phyloP scores from a whole-genome alignment of 2,888 invertebrate species.

The Cataglyphis albicans region DNA sequence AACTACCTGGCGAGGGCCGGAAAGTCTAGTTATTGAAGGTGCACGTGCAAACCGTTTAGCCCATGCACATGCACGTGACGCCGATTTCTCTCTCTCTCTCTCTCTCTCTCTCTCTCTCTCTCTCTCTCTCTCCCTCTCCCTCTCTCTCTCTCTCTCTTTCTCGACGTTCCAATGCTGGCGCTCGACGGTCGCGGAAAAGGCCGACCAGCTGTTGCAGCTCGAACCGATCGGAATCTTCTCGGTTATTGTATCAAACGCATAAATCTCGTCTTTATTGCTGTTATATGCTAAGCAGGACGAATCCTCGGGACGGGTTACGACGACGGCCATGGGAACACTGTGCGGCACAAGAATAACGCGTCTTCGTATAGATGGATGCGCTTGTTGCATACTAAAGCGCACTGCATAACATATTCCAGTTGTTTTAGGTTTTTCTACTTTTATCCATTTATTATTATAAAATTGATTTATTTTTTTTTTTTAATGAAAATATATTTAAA shows the following conservation, averaged over 20 bases:
- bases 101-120: no score
- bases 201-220: conserved; percentile 63
- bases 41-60: conserved; percentile 61
- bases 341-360: conserved; percentile 65
- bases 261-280: conserved; percentile 80
- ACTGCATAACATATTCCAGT: conserved; percentile 17
- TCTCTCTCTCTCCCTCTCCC: no score
- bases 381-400: conserved; percentile 9
- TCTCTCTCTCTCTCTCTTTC: background rate
- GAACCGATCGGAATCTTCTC: conserved; percentile 66
- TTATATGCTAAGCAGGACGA: conserved; percentile 79
- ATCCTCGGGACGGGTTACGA: conserved; percentile 59
- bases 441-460: background rate
- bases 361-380: conserved; percentile 63
- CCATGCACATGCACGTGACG: conserved; percentile 52
- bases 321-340: conserved; percentile 39
- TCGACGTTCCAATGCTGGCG: background rate
- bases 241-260: conserved; percentile 75
- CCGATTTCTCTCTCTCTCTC: conserved; percentile 16
- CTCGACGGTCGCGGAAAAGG: conserved; percentile 25
- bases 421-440: background rate
- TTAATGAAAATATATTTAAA: background rate
- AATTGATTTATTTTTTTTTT: background rate
- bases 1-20: conserved; percentile 54
- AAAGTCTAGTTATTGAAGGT: conserved; percentile 60